These are phyloP conservation scores for Podabrus alpinus DNA, from an alignment of 2,888 invertebrate genomes.

Conservation along the genomic window DNA sequence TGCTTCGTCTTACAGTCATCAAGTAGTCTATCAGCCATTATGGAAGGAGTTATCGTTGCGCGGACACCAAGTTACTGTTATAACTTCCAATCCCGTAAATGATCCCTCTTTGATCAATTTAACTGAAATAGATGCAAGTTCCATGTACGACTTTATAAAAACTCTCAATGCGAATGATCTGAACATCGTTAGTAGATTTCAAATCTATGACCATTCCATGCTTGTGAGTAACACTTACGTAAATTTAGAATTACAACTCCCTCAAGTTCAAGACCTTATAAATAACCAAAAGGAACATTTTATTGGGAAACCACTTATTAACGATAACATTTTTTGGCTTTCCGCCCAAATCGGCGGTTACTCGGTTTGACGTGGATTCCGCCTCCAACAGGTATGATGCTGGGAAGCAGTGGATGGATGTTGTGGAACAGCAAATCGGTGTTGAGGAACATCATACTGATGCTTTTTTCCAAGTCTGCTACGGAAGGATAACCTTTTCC, in stretches of 20 bases:
- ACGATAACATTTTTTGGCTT: too few relatives aligned
- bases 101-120: slow-evolving; percentile 49
- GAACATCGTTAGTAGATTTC: not conserved
- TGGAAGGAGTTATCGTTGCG: slow-evolving; percentile 54
- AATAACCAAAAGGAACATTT: slow-evolving; percentile 42
- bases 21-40: slow-evolving; percentile 54
- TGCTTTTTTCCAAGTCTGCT: not conserved
- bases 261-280: slow-evolving; percentile 44
- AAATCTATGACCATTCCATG: not conserved
- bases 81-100: slow-evolving; percentile 54
- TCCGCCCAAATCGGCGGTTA: too few relatives aligned
- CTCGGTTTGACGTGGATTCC: not conserved
- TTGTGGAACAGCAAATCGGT: not conserved
- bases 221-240: not conserved
- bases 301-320: too few relatives aligned
- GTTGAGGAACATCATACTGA: not conserved
- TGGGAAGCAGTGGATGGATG: not conserved
- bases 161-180: not conserved
- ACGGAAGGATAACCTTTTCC: not conserved
- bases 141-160: slow-evolving; percentile 38
- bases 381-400: not conserved
- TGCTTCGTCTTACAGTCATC: slow-evolving; percentile 57
- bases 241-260: slow-evolving; percentile 26
- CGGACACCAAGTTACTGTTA: slow-evolving; percentile 57
- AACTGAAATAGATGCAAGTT: slow-evolving; percentile 51